A percentile compares a stretch with the other conserved stretches of the same genome.
phyloP scores from a whole-genome alignment of 2,113 vertebrate species.

The Eubucco bourcierii region DNA sequence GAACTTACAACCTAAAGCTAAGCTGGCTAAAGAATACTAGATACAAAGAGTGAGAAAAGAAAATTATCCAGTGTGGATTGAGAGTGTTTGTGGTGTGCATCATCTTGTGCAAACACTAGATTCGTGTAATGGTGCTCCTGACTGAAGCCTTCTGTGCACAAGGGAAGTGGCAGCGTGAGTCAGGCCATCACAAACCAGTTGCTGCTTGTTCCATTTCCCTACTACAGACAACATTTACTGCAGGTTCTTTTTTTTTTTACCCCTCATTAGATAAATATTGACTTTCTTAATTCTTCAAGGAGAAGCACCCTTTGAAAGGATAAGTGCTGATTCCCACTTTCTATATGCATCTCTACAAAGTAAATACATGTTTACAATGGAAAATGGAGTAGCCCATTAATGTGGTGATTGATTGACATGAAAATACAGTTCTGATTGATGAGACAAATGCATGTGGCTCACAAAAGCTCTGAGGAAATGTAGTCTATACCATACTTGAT shows the following conservation, averaged over 20 bases:
- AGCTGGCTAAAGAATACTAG: background rate
- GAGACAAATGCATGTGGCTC: background rate
- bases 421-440: background rate
- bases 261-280: slow-evolving; percentile 1
- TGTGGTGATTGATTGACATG: background rate
- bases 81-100: background rate
- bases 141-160: rapidly evolving
- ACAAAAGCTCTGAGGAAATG: background rate
- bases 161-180: background rate
- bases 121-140: rapidly evolving
- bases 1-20: background rate
- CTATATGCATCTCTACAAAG: background rate
- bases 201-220: background rate
- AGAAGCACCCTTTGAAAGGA: background rate
- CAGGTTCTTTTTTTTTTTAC: background rate
- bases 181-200: background rate
- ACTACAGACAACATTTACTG: background rate
- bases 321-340: background rate
- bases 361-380: background rate
- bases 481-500: background rate
- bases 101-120: background rate
- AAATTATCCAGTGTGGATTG: background rate
- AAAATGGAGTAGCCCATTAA: background rate
- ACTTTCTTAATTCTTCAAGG: background rate
- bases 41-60: background rate